Conservation (phyloP, 2,888 invertebrate genomes). For the Luperina testacea region DNA sequence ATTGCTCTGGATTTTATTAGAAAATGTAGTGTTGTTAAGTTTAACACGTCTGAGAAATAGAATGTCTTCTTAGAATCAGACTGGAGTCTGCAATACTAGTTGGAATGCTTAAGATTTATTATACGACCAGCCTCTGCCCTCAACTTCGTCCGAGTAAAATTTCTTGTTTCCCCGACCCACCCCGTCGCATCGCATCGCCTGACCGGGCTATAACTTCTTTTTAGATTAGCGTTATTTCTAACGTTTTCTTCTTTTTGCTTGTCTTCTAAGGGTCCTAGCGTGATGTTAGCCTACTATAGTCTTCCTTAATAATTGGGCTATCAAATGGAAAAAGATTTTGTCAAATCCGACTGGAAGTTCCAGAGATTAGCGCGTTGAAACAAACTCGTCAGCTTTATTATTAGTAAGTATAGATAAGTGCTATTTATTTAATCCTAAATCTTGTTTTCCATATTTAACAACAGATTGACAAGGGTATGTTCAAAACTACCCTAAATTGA, state of each 20-base stretch:
- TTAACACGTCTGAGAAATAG: constrained; percentile 42
- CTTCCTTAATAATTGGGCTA: no score
- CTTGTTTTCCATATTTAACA: background rate
- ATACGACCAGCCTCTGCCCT: background rate
- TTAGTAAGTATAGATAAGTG: constrained; percentile 1
- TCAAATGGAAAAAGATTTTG: background rate
- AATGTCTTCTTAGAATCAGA: constrained; percentile 47
- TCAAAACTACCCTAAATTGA: constrained; percentile 2
- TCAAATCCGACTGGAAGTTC: background rate
- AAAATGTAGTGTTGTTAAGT: constrained; percentile 44
- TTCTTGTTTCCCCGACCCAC: background rate
- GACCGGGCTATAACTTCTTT: background rate
- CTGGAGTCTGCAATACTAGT: constrained; percentile 32
- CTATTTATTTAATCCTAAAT: background rate
- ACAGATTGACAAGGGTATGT: background rate
- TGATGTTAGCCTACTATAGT: background rate
- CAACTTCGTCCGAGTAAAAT: background rate
- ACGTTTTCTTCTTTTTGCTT: background rate
- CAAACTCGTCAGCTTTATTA: no score
- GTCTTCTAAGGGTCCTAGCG: background rate
- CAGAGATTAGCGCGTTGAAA: background rate
- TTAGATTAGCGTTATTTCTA: background rate
- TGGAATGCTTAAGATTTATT: constrained; percentile 45
- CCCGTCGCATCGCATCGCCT: background rate
- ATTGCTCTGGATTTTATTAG: constrained; percentile 37